Percentiles rank a stretch among this genome's conserved stretches.
Conservation (phyloP, 1,140 invertebrate species). For the Drosophila sp. region DNA sequence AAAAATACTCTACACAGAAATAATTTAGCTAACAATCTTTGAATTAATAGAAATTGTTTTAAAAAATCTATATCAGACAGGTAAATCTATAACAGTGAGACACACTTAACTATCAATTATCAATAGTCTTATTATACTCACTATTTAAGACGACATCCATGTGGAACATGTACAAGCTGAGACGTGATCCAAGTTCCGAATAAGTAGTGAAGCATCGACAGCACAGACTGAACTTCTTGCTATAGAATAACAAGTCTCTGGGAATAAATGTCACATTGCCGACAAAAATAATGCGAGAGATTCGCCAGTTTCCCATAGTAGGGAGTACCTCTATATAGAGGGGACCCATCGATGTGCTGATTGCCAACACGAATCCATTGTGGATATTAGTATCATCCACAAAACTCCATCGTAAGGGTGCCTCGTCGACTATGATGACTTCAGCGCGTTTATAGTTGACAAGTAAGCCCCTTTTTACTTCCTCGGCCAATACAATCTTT, state of each 20-base stretch:
- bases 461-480: background rate
- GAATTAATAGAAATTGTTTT: no score
- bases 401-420: background rate
- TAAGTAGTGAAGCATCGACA: slow-evolving; percentile 30
- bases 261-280: background rate
- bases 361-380: slow-evolving; percentile 16
- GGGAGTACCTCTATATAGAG: slow-evolving; percentile 8
- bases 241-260: slow-evolving; percentile 24
- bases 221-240: slow-evolving; percentile 40
- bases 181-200: background rate
- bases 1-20: background rate
- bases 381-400: background rate
- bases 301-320: slow-evolving; percentile 36
- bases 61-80: no score
- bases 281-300: background rate
- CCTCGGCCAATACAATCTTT: slow-evolving; percentile 27
- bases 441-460: slow-evolving; percentile 1
- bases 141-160: slow-evolving; percentile 36
- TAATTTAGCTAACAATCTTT: no score
- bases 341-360: background rate
- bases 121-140: slow-evolving; percentile 27
- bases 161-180: slow-evolving; percentile 30
- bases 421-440: background rate
- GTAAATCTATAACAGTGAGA: no score
- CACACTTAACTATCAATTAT: background rate